Evolutionary conservation across 2,797 vertebrate species (phyloP), one percentile per base, ranked within the genome.

Genomic region (Hypotaenidia philippensis): DNA sequence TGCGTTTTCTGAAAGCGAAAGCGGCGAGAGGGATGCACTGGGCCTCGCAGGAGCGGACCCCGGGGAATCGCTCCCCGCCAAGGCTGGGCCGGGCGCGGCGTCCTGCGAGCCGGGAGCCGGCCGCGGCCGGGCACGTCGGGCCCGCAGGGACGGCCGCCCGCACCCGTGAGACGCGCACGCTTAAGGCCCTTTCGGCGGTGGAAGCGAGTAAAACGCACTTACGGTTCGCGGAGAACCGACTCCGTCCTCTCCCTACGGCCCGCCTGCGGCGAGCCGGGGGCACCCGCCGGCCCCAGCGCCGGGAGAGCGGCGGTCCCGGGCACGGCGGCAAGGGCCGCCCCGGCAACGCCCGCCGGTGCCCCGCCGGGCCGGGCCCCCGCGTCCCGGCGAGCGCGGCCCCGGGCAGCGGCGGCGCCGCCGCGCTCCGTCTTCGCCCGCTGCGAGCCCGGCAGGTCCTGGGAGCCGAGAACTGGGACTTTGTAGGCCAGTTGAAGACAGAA

Each of bases 391-490:
- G 57, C 34, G 41, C 57, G 19, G 44, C 64, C 57, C 60, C 64
- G 40, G 52, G 68, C 90, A 52, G 74, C 69, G 68, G 57, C 72
- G 66, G 44, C 44, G 44, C 19, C 53, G 27, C 81, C 77, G 56
- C 77, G 70, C 87, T 90, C 76, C 68, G 50, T 89, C 91, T 91
- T 94, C 93, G 40, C 80, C 86, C 89, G 76, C 70, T 81, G 94
- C 60, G 82, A 87, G 65, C 91, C 71, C 82, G 94, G 94, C 95
- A 72, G 98, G 97, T 98, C 96, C 97, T 95, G 98, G 98, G 98
- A 97, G 98, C 98, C 99, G 98, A 98, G 98, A 98, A 99, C 99
- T 99, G 99, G 99, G 99, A 99, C 99, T 99, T 99, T 99, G 99
- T 99, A 99, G 99, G 99, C 99, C 99, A 99, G 99, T 99, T 99